Evolutionary conservation across 2,113 vertebrate genomes (phyloP), one percentile per base, ranked within the genome.

Genomic region (Ptilorrhoa leucosticta): DNA sequence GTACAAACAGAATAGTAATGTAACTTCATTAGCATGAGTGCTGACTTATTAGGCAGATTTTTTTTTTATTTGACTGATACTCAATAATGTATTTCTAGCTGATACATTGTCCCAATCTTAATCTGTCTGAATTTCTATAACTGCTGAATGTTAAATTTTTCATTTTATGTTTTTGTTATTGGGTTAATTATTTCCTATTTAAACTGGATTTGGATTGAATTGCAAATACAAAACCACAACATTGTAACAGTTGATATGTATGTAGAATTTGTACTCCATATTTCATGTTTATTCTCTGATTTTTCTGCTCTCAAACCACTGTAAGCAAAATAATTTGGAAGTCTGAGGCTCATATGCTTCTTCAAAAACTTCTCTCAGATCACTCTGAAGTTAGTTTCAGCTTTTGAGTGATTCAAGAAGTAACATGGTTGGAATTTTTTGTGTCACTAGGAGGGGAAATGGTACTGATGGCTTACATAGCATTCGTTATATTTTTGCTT

Each of bases 281-380:
- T 96, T 97, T 94, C 95, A 92, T 97, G 96, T 87, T 83, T 97
- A 97, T 83, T 93, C 87, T 96, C 57, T 88, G 87, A 83, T 89
- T 95, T 82, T 96, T 85, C 53, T 97, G 95, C 97, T 98, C 98
- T 98, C 97, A 98, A 96, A 98, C 98, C 98, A 98, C 97, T 98
- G 93, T 98, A 98, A 98, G 98, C 98, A 98, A 98, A 98, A 97
- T 39, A 64, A 75, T 83, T 97, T 95, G 17, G 87, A 86, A 78
- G 40, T 82, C 56, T 48, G 56, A 92, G 71, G 76, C 80, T 92
- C 5, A 21, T 31, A 39, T 15, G 22, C 48, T 64, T 60, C 30
- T 88, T 75, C 45, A 83, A 44, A 96, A 91, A 70, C 44, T 60
- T 11, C n/a, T 90, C 23, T 92, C 21, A 42, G 77, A 60, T 73